Evolutionary conservation across 2,113 vertebrate genomes (phyloP), one percentile per base, ranked within the genome.

Genomic region (Nyctibius bracteatus): DNA sequence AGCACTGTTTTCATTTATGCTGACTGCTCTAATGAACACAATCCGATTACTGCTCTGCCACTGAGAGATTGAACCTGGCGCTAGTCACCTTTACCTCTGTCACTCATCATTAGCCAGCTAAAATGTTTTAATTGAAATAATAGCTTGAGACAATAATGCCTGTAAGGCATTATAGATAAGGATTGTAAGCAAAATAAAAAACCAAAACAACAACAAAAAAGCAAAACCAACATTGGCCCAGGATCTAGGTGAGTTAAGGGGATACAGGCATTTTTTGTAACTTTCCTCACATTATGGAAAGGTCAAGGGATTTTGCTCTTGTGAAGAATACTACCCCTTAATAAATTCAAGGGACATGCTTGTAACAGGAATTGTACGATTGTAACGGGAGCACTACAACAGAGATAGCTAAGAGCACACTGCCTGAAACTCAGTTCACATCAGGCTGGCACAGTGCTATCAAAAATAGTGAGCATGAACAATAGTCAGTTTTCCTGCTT

Each of bases 41-140:
- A 97, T 97, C 85, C 1, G 18, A 97, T 98, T 97, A 97, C 72
- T 65, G 58, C 46, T 88, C 44, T n/a, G 33, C 31, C 74, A 44
- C 86, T 81, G 92, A 95, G 86, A 90, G 75, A 98, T n/a, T 93
- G 93, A 95, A 94, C 80, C 94, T 96, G 96, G 95, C 90, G 14
- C 43, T 31, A 86, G 54, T 43, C 86, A 97, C 94, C 91, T 97
- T 84, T 91, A 89, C 59, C 31, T 96, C 93, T 91, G 71, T 58
- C 82, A 80, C 59, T 96, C 94, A 84, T 84, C 57, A 90, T 92
- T 37, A 86, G 83, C 84, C 85, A 94, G 86, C 70, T 94, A 72
- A 83, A 54, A 88, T n/a, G 23, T 91, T 92, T 79, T 88, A 96
- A 91, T 80, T 86, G 86, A 96, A 96, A 89, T 81, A 94, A 95